Conservation (phyloP, 2,797 vertebrate genomes). For the Stomatorhinus walkeri region DNA sequence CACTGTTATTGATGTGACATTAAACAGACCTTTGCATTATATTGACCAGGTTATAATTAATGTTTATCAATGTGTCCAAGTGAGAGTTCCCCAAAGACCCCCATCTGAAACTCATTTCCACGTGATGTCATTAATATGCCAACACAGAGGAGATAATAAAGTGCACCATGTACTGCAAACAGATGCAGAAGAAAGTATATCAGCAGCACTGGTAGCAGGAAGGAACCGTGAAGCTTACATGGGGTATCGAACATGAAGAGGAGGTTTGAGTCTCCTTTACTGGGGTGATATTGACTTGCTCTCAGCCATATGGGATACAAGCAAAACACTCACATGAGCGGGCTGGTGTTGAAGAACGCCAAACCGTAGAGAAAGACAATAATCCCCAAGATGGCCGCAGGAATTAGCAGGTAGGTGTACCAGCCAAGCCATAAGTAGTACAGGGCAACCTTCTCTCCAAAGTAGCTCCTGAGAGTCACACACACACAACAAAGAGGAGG, state of each 20-base stretch:
- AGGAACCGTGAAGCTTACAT: not conserved
- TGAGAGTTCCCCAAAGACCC: not conserved
- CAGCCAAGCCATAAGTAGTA: conserved; percentile 92
- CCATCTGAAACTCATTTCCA: not conserved
- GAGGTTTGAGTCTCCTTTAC: not conserved
- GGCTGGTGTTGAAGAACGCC: conserved; percentile 64
- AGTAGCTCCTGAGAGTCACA: conserved; percentile 67
- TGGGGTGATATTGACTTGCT: not conserved
- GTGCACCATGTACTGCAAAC: not conserved
- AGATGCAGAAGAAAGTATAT: not conserved
- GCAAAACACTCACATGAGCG: conserved; percentile 73
- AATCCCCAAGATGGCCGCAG: conserved; percentile 64
- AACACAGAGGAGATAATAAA: not conserved
- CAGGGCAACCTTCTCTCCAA: conserved; percentile 88
- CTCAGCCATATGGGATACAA: not conserved
- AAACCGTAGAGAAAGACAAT: conserved; percentile 72
- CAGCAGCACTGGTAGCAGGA: not conserved
- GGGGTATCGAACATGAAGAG: not conserved
- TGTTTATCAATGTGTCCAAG: not conserved
- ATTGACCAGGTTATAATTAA: not conserved
- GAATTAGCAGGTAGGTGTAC: conserved; percentile 79
- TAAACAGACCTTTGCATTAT: not conserved
- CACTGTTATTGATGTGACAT: not conserved
- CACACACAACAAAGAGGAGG: not conserved
- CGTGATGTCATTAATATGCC: not conserved